A percentile compares a stretch with the other conserved stretches of the same genome.
phyloP scores from a whole-genome alignment of 2,888 invertebrate species.

The Aleiodes testaceus region DNA sequence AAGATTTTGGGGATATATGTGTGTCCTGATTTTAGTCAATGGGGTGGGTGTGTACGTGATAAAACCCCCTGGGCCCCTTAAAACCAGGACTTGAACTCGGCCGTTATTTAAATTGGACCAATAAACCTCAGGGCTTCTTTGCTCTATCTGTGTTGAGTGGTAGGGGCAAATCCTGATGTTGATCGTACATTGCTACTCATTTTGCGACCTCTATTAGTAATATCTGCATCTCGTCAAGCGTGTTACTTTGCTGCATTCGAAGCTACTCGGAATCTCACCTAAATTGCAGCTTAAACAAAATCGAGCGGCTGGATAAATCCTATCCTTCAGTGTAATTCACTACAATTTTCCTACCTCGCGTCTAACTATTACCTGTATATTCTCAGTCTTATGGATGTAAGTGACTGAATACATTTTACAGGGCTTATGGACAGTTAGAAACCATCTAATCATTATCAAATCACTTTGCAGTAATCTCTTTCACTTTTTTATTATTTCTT shows the following conservation, averaged over 20 bases:
- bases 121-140: constrained; percentile 61
- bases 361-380: constrained; percentile 5
- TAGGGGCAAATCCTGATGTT: constrained; percentile 30
- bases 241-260: constrained; percentile 28
- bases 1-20: constrained; percentile 12
- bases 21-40: constrained; percentile 4
- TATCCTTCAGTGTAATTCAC: constrained; percentile 37
- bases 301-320: constrained; percentile 24
- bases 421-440: background rate
- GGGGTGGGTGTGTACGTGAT: constrained; percentile 29
- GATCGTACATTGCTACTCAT: constrained; percentile 17
- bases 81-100: constrained; percentile 5
- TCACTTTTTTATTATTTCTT: too few species aligned
- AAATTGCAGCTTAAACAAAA: constrained; percentile 36
- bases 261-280: constrained; percentile 48
- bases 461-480: background rate
- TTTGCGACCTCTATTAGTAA: constrained; percentile 46
- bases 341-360: constrained; percentile 37
- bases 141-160: constrained; percentile 3
- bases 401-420: constrained; percentile 10
- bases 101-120: constrained; percentile 71
- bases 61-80: background rate
- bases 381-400: background rate
- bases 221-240: constrained; percentile 26
- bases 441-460: background rate